phyloP scores from a whole-genome alignment of 2,113 vertebrate species.

The Puntigrus tetrazona region DNA sequence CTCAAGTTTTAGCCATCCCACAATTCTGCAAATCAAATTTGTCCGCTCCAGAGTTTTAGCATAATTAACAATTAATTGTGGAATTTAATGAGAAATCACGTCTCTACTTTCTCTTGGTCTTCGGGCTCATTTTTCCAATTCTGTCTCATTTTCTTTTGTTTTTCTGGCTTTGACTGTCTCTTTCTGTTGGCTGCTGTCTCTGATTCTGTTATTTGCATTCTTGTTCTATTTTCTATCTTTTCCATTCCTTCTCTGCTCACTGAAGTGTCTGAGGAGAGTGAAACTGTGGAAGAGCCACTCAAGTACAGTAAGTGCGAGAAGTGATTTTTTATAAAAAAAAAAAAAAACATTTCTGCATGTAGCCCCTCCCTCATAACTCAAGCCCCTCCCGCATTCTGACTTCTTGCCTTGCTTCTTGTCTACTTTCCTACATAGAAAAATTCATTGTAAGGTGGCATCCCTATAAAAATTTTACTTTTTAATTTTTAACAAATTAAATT shows the following conservation, averaged over 20 bases:
- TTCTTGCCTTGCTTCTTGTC: background rate
- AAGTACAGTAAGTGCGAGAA: conserved; percentile 65
- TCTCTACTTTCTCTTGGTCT: conserved; percentile 8
- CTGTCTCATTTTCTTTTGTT: background rate
- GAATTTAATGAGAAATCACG: conserved; percentile 20
- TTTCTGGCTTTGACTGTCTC: conserved; percentile 20
- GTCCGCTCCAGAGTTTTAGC: conserved; percentile 1
- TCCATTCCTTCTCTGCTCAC: conserved; percentile 24
- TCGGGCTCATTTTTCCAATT: background rate
- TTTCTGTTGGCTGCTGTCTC: conserved; percentile 29
- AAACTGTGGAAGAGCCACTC: conserved; percentile 71
- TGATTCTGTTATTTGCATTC: conserved; percentile 29
- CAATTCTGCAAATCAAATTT: conserved; percentile 1
- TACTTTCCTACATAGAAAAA: background rate
- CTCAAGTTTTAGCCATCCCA: background rate
- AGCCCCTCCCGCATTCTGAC: too few species aligned
- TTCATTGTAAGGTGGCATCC: background rate
- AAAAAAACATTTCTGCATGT: background rate
- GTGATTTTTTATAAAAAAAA: too few species aligned
- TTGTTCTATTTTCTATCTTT: conserved; percentile 17
- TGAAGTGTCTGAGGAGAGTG: conserved; percentile 76
- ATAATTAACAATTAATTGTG: conserved; percentile 30
- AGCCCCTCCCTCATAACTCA: too few species aligned
- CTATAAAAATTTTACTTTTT: too few species aligned
- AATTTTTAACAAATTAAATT: too few species aligned